Base-by-base conservation (phyloP, 2,888 invertebrate genomes). In the Noctua fimbriata region DNA sequence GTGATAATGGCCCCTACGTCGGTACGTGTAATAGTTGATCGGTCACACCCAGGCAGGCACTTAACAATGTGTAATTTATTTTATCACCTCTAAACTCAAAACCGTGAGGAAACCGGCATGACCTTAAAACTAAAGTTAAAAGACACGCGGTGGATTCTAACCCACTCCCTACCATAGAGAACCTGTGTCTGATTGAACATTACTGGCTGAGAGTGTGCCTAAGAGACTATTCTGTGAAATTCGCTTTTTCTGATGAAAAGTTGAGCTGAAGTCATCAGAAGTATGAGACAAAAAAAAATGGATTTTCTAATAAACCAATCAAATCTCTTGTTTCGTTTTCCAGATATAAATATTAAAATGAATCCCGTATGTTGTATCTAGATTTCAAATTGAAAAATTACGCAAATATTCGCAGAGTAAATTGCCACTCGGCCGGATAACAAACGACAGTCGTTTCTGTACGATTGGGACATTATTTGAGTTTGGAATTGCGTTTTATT, bases 391-490 rank as follows among this genome's bases (percentile, higher is more conserved):
- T 60, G 55, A 67, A 77, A 81, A 60, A 67, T 77, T 81, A 77
- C 52, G 76, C 67, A 79, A 84, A 77, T 77, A 44, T 84, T 87
- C 67, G 66, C n/a, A 0, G 14, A 66, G 49, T 71, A 76, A 81
- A 84, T 81, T 69, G 78, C 41, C 44, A 32, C 44, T 85, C 69
- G 58, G 12, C 2, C 14, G 65, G 69, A 67, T 60, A 83, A 76
- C 79, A 83, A 83, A 86, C n/a, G 73, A 73, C 81, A 28, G 18
- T 76, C 71, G 71, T 66, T 72, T 63, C 32, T 73, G 36, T 14
- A 18, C 32, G 32, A 83, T 32, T 71, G 69, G 32, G 58, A 47
- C 52, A 70, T 72, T 78, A 66, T 78, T 78, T 81, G 73, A 73
- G 65, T 65, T 76, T 63, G 14, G 58, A 78, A 75, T 73, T 71